Conservation (phyloP, 2,888 invertebrate species). For the Drosophila anomelani region DNA sequence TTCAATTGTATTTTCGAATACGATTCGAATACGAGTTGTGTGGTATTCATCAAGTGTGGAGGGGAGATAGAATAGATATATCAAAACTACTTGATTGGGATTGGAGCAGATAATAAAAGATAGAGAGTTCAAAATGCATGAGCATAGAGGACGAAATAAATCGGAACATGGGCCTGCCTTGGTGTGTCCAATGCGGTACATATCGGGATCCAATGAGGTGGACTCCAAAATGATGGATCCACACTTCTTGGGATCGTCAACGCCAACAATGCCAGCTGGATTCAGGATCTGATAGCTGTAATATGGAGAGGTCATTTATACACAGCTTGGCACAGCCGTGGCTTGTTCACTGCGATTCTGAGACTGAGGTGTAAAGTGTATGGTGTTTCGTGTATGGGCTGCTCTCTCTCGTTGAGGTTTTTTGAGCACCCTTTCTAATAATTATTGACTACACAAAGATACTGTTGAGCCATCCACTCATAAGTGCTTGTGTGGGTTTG, state of each 20-base stretch:
- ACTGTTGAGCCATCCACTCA: slow-evolving; percentile 74
- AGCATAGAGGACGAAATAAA: slow-evolving; percentile 18
- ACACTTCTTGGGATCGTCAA: slow-evolving; percentile 91
- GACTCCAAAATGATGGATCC: slow-evolving; percentile 87
- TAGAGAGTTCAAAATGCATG: slow-evolving; percentile 62
- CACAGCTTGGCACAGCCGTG: slow-evolving; percentile 43
- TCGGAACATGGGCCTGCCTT: slow-evolving; percentile 90
- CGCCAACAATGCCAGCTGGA: slow-evolving; percentile 92
- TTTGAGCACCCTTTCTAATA: slow-evolving; percentile 34
- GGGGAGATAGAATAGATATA: slow-evolving; percentile 33
- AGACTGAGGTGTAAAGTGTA: slow-evolving; percentile 19
- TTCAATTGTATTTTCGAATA: slow-evolving; percentile 33
- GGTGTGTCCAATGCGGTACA: slow-evolving; percentile 98
- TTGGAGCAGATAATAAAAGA: slow-evolving; percentile 43
- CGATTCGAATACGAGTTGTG: slow-evolving; percentile 66
- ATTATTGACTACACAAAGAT: slow-evolving; percentile 67
- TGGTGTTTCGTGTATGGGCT: slow-evolving; percentile 16
- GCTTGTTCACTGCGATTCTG: slow-evolving; percentile 42
- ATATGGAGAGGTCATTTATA: slow-evolving; percentile 44
- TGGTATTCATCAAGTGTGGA: slow-evolving; percentile 70
- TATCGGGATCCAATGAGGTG: slow-evolving; percentile 94
- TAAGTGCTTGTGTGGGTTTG: slow-evolving; percentile 29
- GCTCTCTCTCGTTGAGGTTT: slow-evolving; percentile 38
- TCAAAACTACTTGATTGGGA: slow-evolving; percentile 59
- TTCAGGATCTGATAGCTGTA: slow-evolving; percentile 99